These are phyloP conservation scores for Aplysia californica DNA, from an alignment of 1,140 invertebrate genomes.

Conservation along the genomic window DNA sequence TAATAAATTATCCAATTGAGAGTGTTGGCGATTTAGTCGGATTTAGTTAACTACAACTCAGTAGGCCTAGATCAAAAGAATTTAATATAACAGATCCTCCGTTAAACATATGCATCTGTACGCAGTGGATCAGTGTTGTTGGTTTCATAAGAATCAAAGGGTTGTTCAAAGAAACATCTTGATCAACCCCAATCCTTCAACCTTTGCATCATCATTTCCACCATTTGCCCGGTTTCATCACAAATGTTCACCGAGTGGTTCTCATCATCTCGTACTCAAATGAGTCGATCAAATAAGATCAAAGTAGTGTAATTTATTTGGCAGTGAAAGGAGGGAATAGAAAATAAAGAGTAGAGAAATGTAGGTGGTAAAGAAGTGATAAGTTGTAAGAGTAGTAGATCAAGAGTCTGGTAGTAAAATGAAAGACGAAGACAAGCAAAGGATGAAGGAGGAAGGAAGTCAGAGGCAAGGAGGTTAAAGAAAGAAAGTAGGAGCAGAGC, in stretches of 20 bases:
- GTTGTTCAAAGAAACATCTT: neutral
- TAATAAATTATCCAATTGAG: too few relatives aligned
- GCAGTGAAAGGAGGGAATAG: neutral
- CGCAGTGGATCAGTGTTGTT: neutral
- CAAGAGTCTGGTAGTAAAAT: neutral
- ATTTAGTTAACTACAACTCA: too few relatives aligned
- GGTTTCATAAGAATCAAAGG: conserved; percentile 15
- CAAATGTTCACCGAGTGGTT: conserved; percentile 3
- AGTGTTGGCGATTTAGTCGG: too few relatives aligned
- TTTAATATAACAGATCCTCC: neutral
- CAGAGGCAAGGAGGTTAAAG: too few relatives aligned
- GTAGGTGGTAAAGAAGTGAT: neutral
- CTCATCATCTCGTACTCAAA: conserved; percentile 20
- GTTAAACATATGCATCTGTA: neutral
- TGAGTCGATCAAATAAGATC: conserved; percentile 31
- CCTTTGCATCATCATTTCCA: conserved; percentile 13
- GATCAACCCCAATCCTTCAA: conserved; percentile 14
- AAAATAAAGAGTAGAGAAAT: neutral
- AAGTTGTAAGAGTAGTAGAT: neutral
- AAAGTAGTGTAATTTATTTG: conserved; percentile 24
- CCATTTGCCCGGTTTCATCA: conserved; percentile 16
- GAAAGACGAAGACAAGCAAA: conserved; percentile 1
- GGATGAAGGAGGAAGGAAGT: neutral
- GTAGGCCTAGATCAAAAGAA: too few relatives aligned
- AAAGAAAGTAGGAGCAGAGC: neutral